Conservation (phyloP, 2,797 vertebrate genomes). For the Eospalax fontanierii region DNA sequence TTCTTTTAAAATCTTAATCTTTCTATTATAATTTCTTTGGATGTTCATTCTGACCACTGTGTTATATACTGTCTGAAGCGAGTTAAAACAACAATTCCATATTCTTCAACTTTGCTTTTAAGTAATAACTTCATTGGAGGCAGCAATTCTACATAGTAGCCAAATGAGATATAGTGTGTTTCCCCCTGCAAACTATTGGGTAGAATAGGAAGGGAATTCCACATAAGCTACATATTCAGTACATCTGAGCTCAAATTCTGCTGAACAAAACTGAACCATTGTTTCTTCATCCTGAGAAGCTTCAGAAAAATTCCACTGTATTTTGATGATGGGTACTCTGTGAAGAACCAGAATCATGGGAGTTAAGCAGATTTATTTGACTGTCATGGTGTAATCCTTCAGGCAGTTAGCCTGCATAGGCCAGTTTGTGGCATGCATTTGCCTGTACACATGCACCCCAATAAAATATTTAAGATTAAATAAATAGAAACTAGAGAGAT, state of each 20-base stretch:
- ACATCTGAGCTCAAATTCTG: not conserved
- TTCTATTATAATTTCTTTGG: no score
- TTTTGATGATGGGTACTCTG: not conserved
- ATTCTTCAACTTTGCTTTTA: not conserved
- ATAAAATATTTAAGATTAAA: no score
- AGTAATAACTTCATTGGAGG: not conserved
- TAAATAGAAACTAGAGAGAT: no score
- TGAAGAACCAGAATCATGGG: not conserved
- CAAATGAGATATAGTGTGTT: not conserved
- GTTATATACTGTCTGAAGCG: not conserved
- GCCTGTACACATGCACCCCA: not conserved
- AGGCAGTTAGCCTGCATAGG: not conserved
- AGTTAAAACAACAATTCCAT: not conserved
- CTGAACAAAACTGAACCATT: not conserved
- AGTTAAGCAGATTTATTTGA: not conserved
- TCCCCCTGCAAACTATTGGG: not conserved
- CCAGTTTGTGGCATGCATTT: not conserved
- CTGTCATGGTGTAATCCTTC: not conserved
- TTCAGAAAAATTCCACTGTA: not conserved
- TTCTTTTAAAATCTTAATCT: not conserved
- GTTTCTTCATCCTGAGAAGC: not conserved
- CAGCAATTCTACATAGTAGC: not conserved
- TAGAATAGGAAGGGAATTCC: not conserved
- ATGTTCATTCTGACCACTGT: not conserved
- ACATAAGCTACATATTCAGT: not conserved